phyloP scores from a whole-genome alignment of 2,797 vertebrate genomes.

The Acestrorhynchus altus region DNA sequence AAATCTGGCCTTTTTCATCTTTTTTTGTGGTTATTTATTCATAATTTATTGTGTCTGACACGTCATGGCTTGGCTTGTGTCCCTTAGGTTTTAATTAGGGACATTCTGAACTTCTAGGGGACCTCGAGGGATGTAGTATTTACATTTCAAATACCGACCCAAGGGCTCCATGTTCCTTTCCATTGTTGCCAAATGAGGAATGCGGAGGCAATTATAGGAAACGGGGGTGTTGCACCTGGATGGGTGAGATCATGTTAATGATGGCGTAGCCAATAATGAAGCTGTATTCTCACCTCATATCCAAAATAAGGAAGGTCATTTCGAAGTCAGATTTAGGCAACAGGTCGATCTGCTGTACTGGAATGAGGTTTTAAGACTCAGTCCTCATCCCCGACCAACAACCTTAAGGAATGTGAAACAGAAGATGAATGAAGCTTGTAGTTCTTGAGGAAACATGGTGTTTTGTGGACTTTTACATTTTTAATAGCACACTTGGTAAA shows the following conservation, averaged over 20 bases:
- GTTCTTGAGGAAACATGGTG: not conserved
- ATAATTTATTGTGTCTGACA: constrained; percentile 33
- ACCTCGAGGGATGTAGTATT: constrained; percentile 39
- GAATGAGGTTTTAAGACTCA: not conserved
- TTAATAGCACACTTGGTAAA: constrained; percentile 53
- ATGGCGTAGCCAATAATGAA: not conserved
- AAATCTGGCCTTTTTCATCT: constrained; percentile 25
- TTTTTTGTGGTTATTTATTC: constrained; percentile 43
- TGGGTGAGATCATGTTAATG: constrained; percentile 7
- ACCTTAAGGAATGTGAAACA: not conserved
- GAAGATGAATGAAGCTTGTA: constrained; percentile 1
- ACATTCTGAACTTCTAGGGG: constrained; percentile 43
- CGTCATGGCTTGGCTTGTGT: constrained; percentile 32
- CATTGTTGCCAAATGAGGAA: constrained; percentile 35
- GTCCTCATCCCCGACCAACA: not conserved
- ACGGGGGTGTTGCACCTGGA: not conserved
- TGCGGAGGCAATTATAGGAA: constrained; percentile 4
- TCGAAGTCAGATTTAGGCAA: not conserved
- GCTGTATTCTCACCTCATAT: constrained; percentile 11
- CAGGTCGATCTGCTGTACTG: not conserved
- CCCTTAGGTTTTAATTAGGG: constrained; percentile 58
- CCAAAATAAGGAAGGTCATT: not conserved
- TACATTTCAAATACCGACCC: constrained; percentile 51
- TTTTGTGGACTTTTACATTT: constrained; percentile 48
- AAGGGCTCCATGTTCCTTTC: constrained; percentile 8